These are phyloP conservation scores for Cryptoprocta ferox DNA, from an alignment of 2,797 vertebrate species.

Conservation along the genomic window DNA sequence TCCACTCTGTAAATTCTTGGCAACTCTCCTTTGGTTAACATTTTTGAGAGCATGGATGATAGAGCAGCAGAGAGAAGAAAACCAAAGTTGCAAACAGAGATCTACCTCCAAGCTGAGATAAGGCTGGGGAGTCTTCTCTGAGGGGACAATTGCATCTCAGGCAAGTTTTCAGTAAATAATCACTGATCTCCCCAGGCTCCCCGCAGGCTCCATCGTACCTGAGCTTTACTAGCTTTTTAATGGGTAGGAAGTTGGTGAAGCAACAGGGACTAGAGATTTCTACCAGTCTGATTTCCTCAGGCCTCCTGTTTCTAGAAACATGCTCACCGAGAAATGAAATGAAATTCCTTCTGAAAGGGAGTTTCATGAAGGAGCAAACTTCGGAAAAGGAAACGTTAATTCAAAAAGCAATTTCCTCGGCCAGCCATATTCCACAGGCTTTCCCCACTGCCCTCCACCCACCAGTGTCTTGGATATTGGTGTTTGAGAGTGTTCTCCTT, in stretches of 20 bases:
- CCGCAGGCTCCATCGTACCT: background rate
- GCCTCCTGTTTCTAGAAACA: conserved; percentile 50
- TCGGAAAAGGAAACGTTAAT: conserved; percentile 51
- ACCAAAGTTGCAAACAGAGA: background rate
- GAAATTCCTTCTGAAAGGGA: conserved; percentile 48
- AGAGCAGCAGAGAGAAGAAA: background rate
- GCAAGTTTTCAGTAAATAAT: background rate
- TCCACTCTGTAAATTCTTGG: background rate
- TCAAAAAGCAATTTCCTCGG: conserved; percentile 74
- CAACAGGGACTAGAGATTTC: background rate
- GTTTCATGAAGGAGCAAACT: conserved; percentile 15
- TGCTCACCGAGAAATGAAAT: conserved; percentile 37
- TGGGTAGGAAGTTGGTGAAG: background rate
- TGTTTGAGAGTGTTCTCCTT: conserved; percentile 50
- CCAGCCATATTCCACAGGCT: conserved; percentile 15
- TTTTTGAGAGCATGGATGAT: background rate
- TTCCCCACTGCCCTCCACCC: background rate
- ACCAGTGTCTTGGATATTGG: conserved; percentile 2
- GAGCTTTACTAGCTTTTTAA: background rate
- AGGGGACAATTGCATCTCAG: background rate
- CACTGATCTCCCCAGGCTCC: background rate
- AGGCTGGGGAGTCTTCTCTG: background rate
- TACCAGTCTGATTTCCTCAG: conserved; percentile 17
- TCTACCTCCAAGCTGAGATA: too few species aligned
- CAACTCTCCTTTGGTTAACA: background rate